Evolutionary conservation across 2,113 vertebrate species (phyloP), one percentile per base, ranked within the genome.

Genomic region (Neomonachus schauinslandi): DNA sequence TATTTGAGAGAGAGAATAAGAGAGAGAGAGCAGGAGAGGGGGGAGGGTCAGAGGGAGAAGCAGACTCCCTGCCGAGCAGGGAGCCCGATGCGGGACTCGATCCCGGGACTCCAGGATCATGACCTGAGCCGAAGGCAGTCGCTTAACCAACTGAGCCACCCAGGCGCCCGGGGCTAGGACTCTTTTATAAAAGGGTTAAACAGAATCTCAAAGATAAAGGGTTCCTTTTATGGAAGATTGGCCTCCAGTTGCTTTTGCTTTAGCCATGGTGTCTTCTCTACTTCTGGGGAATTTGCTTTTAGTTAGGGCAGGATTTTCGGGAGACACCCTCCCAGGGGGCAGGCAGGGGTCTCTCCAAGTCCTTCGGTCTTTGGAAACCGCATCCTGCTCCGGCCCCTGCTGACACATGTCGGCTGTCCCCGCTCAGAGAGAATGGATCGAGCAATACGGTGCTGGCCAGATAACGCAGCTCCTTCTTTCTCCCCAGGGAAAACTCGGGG

Each of bases 401-500:
- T 67, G 63, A 67, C 63, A 4, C n/a, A 0, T 1, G 2, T 8
- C 4, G 14, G 22, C 46, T 24, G 26, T 46, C 57, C 42, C 19
- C 7, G 15, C 26, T 65, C 16, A 4, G 18, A 67, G 71, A 8
- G 33, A 33, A 2, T 0, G 9, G 31, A 7, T 26, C 0, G 0
- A 12, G 51, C 2, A 26, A 4, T 0, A 0, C 24, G 0, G 0
- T 3, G n/a, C 28, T 24, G 0, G 22, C 77, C 1, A 0, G 4
- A 1, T 51, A 15, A 86, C 1, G 0, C 4, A 0, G 36, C 69
- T 1, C 91, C 91, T 87, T 53, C 39, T 91, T 1, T 98, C 5
- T 80, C 65, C 91, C 6, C 98, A 99, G 99, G 99, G 99, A 74
- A 99, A 99, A 96, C 99, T 99, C 0, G 99, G 99, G 4, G 99